Base-by-base conservation (phyloP, 2,888 invertebrate species). In the Carcina quercana region DNA sequence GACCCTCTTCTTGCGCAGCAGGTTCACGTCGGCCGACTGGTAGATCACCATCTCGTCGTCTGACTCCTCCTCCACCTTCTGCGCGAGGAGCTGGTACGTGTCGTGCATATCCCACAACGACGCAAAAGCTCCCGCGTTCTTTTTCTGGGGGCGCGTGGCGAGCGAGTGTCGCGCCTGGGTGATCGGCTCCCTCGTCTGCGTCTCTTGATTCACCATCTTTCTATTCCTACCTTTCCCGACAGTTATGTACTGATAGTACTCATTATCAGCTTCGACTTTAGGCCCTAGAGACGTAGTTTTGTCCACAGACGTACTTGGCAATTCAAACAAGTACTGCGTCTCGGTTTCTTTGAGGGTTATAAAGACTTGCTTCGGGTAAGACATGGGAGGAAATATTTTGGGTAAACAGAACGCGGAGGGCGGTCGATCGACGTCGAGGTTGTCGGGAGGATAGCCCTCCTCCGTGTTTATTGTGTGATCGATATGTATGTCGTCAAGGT, bases 71-170 rank as follows among this genome's bases (percentile, higher is more conserved):
- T 48, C 43, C 25, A 45, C 50, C 3, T 57, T 43, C 37, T 54
- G 51, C n/a, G 76, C 74, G 15, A 86, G 50, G 28, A 69, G 70
- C 4, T 78, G 74, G 45, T 88, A 91, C 0, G 89, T 90, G 53
- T 93, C 93, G 49, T 88, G 88, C 88, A 93, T 91, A 47, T 93
- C 91, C 87, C 92, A 94, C 53, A 89, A 83, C 0, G 92, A 92
- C 0, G 91, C 92, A 55, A 89, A 91, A 0, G 88, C 85, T 1
- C 80, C 79, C 2, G 84, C 84, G 50, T 90, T 87, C 31, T 69
- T 80, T 34, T 85, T 87, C 32, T 74, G 68, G 1, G 85, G 82
- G 13, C 83, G 71, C 1, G 80, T 78, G 0, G 89, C 86, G 15
- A 88, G 82, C 0, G 91, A 90, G 35, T 87, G 86, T 8, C 91